These are phyloP conservation scores for Isichthys henryi DNA, from an alignment of 2,113 vertebrate species.

Conservation along the genomic window DNA sequence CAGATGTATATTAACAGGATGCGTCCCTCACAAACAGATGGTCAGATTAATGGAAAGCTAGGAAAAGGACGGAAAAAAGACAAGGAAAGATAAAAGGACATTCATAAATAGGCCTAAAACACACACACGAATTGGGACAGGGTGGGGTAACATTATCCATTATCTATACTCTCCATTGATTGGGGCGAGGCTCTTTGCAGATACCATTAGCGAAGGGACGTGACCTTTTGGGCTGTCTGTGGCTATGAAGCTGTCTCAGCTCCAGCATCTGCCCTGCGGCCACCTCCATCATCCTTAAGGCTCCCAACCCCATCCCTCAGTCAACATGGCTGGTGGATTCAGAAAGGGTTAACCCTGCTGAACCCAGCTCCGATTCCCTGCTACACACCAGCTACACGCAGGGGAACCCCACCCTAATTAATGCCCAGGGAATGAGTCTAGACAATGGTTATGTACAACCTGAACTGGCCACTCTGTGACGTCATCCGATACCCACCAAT, in stretches of 20 bases:
- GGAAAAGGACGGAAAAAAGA: slow-evolving; percentile 17
- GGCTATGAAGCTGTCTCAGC: slow-evolving; percentile 25
- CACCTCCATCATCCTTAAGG: neutral
- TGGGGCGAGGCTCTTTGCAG: slow-evolving; percentile 42
- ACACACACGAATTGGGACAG: slow-evolving; percentile 20
- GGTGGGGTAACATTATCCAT: slow-evolving; percentile 41
- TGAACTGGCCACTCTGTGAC: slow-evolving; percentile 27
- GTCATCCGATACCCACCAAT: slow-evolving; percentile 9
- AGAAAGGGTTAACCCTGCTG: slow-evolving; percentile 35
- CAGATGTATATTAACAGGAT: slow-evolving; percentile 3
- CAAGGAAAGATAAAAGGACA: slow-evolving; percentile 18
- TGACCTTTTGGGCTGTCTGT: slow-evolving; percentile 46
- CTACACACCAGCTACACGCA: slow-evolving; percentile 26
- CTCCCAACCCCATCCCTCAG: slow-evolving; percentile 4
- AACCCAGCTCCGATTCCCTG: slow-evolving; percentile 33
- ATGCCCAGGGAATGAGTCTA: slow-evolving; percentile 45
- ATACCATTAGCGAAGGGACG: slow-evolving; percentile 53
- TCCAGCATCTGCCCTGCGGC: slow-evolving; percentile 12
- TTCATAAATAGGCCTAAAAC: slow-evolving; percentile 26
- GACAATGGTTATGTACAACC: slow-evolving; percentile 37
- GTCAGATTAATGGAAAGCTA: slow-evolving; percentile 45
- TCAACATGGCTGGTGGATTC: neutral
- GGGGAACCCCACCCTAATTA: slow-evolving; percentile 38
- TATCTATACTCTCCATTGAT: slow-evolving; percentile 59
- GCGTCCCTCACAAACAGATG: slow-evolving; percentile 43